Conservation (phyloP, 2,888 invertebrate genomes). For the Hydroisotoma schaefferi region DNA sequence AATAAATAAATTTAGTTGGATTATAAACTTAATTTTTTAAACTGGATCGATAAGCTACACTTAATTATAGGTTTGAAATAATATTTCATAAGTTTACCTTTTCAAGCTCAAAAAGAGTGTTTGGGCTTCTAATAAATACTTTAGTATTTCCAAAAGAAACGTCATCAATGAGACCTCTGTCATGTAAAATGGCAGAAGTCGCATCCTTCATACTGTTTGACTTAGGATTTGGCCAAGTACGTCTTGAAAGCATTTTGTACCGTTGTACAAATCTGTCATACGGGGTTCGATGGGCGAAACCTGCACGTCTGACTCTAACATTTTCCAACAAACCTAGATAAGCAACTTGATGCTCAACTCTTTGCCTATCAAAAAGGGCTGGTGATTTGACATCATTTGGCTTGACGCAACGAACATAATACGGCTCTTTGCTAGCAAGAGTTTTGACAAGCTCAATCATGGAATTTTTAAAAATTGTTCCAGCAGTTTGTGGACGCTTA, state of each 20-base stretch:
- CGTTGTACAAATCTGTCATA: conserved; percentile 70
- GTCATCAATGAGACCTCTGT: conserved; percentile 71
- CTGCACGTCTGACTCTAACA: conserved; percentile 86
- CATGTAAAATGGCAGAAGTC: conserved; percentile 76
- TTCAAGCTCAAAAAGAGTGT: conserved; percentile 85
- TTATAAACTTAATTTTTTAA: neutral
- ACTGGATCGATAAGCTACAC: neutral
- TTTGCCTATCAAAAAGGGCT: conserved; percentile 75
- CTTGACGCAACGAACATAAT: conserved; percentile 92
- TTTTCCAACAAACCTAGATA: conserved; percentile 47
- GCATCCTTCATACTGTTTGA: conserved; percentile 75
- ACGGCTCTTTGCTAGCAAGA: conserved; percentile 86
- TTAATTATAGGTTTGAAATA: neutral
- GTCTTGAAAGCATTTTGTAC: conserved; percentile 93
- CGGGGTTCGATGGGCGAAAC: conserved; percentile 92
- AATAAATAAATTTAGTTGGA: conserved; percentile 8
- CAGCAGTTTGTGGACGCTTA: conserved; percentile 90
- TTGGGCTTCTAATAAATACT: conserved; percentile 89
- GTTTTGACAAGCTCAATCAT: conserved; percentile 87
- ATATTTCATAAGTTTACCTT: conserved; percentile 53
- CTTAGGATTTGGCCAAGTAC: conserved; percentile 95
- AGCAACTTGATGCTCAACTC: conserved; percentile 59
- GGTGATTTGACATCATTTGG: conserved; percentile 93
- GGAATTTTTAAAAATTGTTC: conserved; percentile 89
- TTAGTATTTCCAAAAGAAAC: conserved; percentile 95